Conservation (phyloP, 2,797 vertebrate species). For the Hyperoplus lanceolatus region DNA sequence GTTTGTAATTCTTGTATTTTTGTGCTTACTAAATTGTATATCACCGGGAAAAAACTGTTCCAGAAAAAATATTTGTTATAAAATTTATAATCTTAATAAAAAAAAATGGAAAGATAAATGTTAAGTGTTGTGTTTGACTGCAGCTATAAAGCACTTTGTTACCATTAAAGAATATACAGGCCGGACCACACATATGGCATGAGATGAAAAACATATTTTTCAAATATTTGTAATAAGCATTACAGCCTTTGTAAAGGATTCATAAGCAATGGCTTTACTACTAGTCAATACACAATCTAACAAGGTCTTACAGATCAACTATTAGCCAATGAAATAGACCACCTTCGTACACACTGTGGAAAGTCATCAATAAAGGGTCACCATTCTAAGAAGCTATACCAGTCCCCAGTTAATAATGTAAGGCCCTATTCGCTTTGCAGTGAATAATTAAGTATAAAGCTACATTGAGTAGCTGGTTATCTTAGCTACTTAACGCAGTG, state of each 20-base stretch:
- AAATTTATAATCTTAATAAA: conserved; percentile 97
- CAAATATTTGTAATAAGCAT: background rate
- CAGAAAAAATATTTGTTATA: conserved; percentile 92
- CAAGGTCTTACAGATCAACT: background rate
- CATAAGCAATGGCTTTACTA: background rate
- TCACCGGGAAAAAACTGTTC: conserved; percentile 95
- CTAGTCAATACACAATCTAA: background rate
- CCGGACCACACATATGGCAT: background rate
- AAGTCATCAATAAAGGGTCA: no score
- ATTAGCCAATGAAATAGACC: background rate
- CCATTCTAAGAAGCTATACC: no score
- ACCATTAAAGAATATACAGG: background rate
- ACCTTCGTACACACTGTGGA: background rate
- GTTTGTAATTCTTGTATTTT: conserved; percentile 92
- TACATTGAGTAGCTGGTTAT: background rate
- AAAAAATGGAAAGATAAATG: conserved; percentile 79
- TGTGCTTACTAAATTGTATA: conserved; percentile 94
- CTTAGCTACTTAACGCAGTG: background rate
- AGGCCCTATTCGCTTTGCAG: no score
- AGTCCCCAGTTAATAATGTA: no score
- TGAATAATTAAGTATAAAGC: background rate
- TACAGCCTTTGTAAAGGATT: background rate
- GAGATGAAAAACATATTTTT: background rate
- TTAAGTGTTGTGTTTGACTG: conserved; percentile 42
- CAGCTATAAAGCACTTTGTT: background rate